A percentile compares a stretch with the other conserved stretches of the same genome.
Evolutionary conservation across 2,113 vertebrate genomes (phyloP).

Genomic region (Rhodinocichla rosea): DNA sequence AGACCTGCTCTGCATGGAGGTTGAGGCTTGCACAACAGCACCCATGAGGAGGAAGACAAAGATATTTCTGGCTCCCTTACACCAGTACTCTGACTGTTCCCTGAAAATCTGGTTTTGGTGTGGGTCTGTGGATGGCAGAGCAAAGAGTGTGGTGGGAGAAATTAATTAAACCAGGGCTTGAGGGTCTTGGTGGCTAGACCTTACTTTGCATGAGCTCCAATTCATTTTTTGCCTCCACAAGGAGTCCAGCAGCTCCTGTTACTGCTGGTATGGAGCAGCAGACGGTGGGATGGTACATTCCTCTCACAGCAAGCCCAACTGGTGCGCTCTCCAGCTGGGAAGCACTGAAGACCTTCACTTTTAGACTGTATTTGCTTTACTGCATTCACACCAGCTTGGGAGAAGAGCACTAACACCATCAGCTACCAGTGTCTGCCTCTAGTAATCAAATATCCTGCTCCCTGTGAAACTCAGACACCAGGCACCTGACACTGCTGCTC

Average conservation of each 20-base stretch:
- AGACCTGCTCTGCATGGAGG: background rate
- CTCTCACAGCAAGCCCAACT: background rate
- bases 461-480: background rate
- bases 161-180: background rate
- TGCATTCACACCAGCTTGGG: background rate
- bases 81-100: rapidly evolving
- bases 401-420: background rate
- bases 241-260: background rate
- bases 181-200: background rate
- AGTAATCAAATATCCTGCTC: background rate
- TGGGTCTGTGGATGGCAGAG: background rate
- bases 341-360: background rate
- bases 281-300: background rate
- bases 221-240: background rate
- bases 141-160: background rate
- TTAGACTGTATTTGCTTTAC: background rate
- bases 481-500: background rate
- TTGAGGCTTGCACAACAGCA: background rate
- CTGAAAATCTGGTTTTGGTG: background rate
- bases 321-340: background rate
- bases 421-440: background rate
- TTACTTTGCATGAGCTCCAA: background rate
- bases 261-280: background rate
- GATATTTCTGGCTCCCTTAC: background rate
- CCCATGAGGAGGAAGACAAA: background rate